Percentiles rank a stretch among this genome's conserved stretches.
Evolutionary conservation across 2,113 vertebrate species (phyloP).

Genomic region (Emydura subglobosa): DNA sequence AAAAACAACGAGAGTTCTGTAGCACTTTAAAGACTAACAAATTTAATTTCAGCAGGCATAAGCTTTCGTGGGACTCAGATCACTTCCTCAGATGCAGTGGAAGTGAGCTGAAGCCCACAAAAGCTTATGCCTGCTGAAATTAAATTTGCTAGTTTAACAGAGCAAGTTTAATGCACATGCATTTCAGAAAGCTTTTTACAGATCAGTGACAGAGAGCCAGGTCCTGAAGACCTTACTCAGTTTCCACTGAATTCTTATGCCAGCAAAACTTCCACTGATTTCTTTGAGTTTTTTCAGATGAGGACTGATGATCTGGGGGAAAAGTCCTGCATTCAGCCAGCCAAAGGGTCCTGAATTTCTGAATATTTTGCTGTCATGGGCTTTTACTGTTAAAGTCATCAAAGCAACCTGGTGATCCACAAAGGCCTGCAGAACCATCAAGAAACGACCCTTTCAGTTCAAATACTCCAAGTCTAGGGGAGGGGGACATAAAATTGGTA

Average conservation of each 20-base stretch:
- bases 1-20: too few relatives aligned
- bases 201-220: not conserved
- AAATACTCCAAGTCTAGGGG: not conserved
- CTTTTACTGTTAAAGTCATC: constrained; percentile 7
- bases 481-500: not conserved
- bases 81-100: too few relatives aligned
- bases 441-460: not conserved
- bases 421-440: not conserved
- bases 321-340: not conserved
- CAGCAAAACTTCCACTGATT: not conserved
- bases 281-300: not conserved
- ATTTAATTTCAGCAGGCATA: too few relatives aligned
- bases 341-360: not conserved
- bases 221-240: not conserved
- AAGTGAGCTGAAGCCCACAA: too few relatives aligned
- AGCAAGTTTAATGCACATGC: constrained; percentile 54
- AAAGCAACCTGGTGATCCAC: not conserved
- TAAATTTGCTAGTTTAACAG: constrained; percentile 3
- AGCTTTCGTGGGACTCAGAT: too few relatives aligned
- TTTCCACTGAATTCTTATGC: not conserved
- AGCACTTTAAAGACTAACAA: too few relatives aligned
- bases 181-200: constrained; percentile 23
- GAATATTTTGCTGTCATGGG: not conserved
- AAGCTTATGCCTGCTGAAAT: too few relatives aligned
- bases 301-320: not conserved